Evolutionary conservation across 2,113 vertebrate genomes (phyloP).

Genomic region (Turdus rufiventris): DNA sequence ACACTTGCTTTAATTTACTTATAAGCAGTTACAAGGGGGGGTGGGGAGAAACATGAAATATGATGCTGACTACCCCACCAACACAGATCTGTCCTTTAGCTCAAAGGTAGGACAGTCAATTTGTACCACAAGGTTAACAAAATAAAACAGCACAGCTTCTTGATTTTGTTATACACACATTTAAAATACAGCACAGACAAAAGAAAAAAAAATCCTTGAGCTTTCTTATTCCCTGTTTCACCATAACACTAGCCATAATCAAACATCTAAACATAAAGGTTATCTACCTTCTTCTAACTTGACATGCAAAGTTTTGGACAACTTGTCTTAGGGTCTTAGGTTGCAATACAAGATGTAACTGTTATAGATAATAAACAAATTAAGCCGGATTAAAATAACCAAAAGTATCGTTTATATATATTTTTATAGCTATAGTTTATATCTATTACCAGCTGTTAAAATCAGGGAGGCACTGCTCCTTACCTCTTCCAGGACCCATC

Average conservation of each 20-base stretch:
- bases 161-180: not conserved
- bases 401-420: too few species aligned
- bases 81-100: not conserved
- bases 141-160: not conserved
- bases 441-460: too few species aligned
- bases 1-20: not conserved
- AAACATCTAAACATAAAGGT: not conserved
- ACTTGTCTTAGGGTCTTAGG: too few species aligned
- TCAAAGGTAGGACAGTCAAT: not conserved
- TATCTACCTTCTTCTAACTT: not conserved
- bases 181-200: not conserved
- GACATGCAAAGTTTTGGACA: not conserved
- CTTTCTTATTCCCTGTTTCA: not conserved
- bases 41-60: accelerated
- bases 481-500: too few species aligned
- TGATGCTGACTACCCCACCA: not conserved
- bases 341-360: too few species aligned
- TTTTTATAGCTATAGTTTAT: too few species aligned
- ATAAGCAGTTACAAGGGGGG: not conserved
- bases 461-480: too few species aligned
- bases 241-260: not conserved
- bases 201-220: not conserved
- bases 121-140: not conserved
- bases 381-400: too few species aligned
- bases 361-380: too few species aligned